phyloP scores from a whole-genome alignment of 2,113 vertebrate genomes.

The Rhagologus leucostigma region DNA sequence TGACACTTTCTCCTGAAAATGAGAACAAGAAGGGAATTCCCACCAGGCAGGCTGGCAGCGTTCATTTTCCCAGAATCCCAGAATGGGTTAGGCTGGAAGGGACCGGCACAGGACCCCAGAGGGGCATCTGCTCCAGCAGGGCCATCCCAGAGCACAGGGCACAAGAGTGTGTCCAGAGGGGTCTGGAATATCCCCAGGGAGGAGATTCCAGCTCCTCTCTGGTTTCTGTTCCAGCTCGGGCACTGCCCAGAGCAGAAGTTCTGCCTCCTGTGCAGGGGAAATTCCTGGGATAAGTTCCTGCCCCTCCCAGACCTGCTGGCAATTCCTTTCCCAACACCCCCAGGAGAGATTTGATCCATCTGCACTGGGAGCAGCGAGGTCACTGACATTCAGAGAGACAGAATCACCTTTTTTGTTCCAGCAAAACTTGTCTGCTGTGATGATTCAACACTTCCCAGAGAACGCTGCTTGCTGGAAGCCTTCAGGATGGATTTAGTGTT shows the following conservation, averaged over 20 bases:
- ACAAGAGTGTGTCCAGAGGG: not conserved
- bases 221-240: not conserved
- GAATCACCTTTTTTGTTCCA: not conserved
- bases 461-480: not conserved
- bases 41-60: fast-evolving
- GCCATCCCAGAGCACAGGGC: not conserved
- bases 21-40: not conserved
- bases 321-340: not conserved
- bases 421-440: not conserved
- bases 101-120: no score
- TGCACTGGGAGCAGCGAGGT: fast-evolving
- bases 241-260: not conserved
- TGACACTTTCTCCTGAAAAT: not conserved
- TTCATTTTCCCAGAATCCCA: not conserved
- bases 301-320: not conserved
- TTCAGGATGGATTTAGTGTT: not conserved
- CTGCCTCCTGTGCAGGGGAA: not conserved
- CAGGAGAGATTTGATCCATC: fast-evolving
- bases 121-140: not conserved
- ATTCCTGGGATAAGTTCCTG: not conserved
- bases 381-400: not conserved
- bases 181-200: not conserved
- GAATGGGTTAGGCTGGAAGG: not conserved
- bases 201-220: not conserved
- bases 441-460: not conserved